Base-by-base conservation (phyloP, 1,140 invertebrate genomes). In the Bombus ignitus region DNA sequence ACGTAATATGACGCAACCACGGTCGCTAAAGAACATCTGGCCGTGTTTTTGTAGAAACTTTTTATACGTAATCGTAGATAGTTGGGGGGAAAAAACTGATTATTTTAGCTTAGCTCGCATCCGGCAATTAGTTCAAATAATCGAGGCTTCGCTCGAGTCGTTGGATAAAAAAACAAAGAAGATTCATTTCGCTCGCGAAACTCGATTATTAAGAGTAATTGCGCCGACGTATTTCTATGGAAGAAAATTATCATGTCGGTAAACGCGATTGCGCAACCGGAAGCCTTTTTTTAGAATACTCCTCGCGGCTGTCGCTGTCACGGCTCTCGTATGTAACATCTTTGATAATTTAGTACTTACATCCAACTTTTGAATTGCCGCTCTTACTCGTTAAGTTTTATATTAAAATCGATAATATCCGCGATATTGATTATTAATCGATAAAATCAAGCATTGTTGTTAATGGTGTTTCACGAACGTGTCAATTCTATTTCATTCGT, bases 151-250 rank as follows among this genome's bases (percentile, higher is more conserved):
- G 37, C 18, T 57, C 3, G 70, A 42, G 28, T 13, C 70, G 37
- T 1, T 15, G 37, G 10, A 42, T 71, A 12, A n/a, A 15, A 71
- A 42, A 71, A 42, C 25, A 28, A 53, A 73, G 32, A 18, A 62
- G 37, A 28, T 44, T 44, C 35, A 70, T 62, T 39, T 72, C 68
- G 18, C 9, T 2, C 71, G 35, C 9, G 37, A 81, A 81, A 81
- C 53, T 59, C 37, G 70, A 9, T 72, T 73, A 44, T 81, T 81
- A 71, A 81, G 47, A 39, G 39, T 72, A 68, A 81, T 81, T 71
- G 78, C 44, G 2, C 9, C 32, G 13, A 44, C 25, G 22, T 71
- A 10, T 37, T 28, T 57, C 42, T 44, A 47, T n/a, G 53, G 47
- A 28, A 10, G 76, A 66, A 35, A 62, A 66, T 79, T 47, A 70